phyloP scores from a whole-genome alignment of 1,140 invertebrate genomes.

The Zaprionus vittiger region DNA sequence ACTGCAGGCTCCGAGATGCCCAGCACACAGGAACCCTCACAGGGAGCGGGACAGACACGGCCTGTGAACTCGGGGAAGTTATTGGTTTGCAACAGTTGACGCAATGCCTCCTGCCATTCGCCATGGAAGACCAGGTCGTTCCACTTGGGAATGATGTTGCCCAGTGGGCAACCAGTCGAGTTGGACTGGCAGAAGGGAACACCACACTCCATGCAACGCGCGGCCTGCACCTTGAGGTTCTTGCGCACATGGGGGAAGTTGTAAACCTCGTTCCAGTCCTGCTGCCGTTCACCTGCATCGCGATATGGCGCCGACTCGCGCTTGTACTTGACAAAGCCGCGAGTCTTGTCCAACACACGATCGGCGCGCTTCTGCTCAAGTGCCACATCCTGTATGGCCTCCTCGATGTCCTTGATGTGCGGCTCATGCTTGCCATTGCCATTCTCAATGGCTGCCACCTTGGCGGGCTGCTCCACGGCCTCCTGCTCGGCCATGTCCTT shows the following conservation, averaged over 20 bases:
- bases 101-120: constrained; percentile 98
- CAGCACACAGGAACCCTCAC: constrained; percentile 98
- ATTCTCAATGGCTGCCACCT: constrained; percentile 84
- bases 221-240: constrained; percentile 95
- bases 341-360: constrained; percentile 94
- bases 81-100: constrained; percentile 98
- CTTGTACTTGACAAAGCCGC: constrained; percentile 98
- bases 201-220: constrained; percentile 99
- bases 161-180: constrained; percentile 96
- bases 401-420: constrained; percentile 93
- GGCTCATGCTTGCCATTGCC: constrained; percentile 85
- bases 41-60: constrained; percentile 98
- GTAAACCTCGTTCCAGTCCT: constrained; percentile 99
- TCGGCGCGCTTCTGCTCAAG: constrained; percentile 92
- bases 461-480: constrained; percentile 82
- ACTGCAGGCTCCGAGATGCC: constrained; percentile 98
- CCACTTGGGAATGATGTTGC: constrained; percentile 99
- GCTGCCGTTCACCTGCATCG: constrained; percentile 91
- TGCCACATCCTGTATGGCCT: constrained; percentile 90
- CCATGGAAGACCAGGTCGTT: constrained; percentile 98
- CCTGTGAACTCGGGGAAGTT: constrained; percentile 99
- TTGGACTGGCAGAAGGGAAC: constrained; percentile 99
- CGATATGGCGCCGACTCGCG: constrained; percentile 94
- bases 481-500: constrained; percentile 90
- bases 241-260: constrained; percentile 94